A percentile compares a stretch with the other conserved stretches of the same genome.
Conservation (phyloP, 2,113 vertebrate genomes). For the Sarotherodon lohbergeri region DNA sequence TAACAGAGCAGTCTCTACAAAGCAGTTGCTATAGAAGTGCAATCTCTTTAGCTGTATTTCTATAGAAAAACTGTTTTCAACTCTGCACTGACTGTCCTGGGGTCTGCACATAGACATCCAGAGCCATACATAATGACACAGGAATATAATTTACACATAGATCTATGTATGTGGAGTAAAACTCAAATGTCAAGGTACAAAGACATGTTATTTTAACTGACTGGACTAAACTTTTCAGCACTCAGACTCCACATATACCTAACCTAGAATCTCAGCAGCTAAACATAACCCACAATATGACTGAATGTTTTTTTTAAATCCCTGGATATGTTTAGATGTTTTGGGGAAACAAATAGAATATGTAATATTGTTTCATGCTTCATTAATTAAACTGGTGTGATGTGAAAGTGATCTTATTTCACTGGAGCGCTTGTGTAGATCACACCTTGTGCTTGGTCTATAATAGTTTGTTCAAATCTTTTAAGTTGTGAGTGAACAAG, state of each 20-base stretch:
- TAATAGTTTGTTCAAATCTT: too few species aligned
- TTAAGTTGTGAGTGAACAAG: neutral
- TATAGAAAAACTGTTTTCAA: neutral
- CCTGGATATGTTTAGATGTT: neutral
- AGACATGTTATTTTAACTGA: neutral
- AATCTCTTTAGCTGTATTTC: neutral
- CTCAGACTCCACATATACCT: neutral
- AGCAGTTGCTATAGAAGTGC: too few species aligned
- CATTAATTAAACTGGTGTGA: neutral
- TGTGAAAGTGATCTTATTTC: neutral
- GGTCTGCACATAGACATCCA: fast-evolving
- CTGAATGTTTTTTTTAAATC: neutral
- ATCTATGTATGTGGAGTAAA: neutral
- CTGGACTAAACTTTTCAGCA: neutral
- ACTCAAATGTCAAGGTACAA: neutral
- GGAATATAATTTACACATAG: neutral
- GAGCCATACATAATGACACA: neutral
- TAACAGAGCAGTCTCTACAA: too few species aligned
- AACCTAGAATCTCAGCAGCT: neutral
- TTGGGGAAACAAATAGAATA: neutral
- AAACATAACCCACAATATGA: neutral
- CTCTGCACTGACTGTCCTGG: neutral
- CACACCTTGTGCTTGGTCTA: neutral
- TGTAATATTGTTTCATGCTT: fast-evolving
- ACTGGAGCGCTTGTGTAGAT: neutral